Conservation (phyloP, 2,888 invertebrate genomes). For the Microplitis deprimator region DNA sequence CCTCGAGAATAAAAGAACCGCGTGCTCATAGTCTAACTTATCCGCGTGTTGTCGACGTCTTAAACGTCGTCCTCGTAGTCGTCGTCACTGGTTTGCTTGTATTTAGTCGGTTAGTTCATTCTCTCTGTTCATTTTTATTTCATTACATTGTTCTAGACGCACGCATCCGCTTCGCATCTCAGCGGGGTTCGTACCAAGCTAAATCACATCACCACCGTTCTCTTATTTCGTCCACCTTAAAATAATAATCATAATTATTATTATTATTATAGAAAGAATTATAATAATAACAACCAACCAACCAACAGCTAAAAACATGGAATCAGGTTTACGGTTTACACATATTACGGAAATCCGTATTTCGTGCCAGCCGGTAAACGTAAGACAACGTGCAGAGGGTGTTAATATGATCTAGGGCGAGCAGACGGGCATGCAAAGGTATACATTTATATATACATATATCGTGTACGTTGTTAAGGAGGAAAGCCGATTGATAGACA, state of each 20-base stretch:
- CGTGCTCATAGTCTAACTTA: slow-evolving; percentile 30
- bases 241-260: not conserved
- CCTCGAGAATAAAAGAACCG: slow-evolving; percentile 52
- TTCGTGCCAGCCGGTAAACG: slow-evolving; percentile 12
- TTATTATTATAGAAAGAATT: not conserved
- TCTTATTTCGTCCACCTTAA: not conserved
- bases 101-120: slow-evolving; percentile 28
- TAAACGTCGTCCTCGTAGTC: slow-evolving; percentile 20
- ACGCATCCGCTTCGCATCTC: slow-evolving; percentile 14
- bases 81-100: slow-evolving; percentile 3
- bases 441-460: not conserved
- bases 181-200: not conserved
- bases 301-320: not conserved
- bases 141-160: slow-evolving; percentile 30
- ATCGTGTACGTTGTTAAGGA: not conserved
- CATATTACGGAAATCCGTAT: not conserved
- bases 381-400: slow-evolving; percentile 3
- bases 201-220: not conserved
- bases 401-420: slow-evolving; percentile 4
- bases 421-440: not conserved
- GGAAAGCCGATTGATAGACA: slow-evolving; percentile 10
- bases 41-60: slow-evolving; percentile 41
- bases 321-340: slow-evolving; percentile 1
- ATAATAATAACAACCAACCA: not conserved
- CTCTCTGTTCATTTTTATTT: slow-evolving; percentile 27